Evolutionary conservation across 1,140 invertebrate genomes (phyloP).

Genomic region (Phymastichus coffea): DNA sequence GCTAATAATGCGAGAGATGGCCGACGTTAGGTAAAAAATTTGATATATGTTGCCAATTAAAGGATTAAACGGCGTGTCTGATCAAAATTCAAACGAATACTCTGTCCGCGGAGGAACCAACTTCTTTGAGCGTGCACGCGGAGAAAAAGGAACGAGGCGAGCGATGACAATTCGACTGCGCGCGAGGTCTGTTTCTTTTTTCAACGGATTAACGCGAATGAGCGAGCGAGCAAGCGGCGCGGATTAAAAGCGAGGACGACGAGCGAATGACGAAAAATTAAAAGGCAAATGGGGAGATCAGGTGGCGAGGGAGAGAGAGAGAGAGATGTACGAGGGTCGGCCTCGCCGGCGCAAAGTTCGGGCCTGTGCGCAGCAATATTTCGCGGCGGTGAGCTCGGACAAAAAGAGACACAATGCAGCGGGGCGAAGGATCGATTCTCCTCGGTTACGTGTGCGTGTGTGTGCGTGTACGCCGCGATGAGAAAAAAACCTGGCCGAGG

Average conservation of each 20-base stretch:
- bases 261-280: neutral
- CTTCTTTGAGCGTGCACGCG: no score
- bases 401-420: slow-evolving; percentile 24
- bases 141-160: no score
- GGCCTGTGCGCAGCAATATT: slow-evolving; percentile 7
- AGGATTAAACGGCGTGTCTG: no score
- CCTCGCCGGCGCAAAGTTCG: neutral
- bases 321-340: neutral
- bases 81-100: no score
- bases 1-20: no score
- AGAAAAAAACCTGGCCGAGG: neutral
- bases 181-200: no score
- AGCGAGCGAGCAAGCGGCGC: no score
- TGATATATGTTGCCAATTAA: no score
- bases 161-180: neutral
- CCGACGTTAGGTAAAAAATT: no score
- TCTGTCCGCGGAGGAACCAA: no score
- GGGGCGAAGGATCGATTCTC: slow-evolving; percentile 24
- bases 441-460: neutral
- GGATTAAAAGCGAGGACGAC: slow-evolving; percentile 12
- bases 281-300: neutral
- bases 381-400: slow-evolving; percentile 4
- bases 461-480: neutral
- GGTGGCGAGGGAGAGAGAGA: neutral
- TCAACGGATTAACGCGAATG: neutral